A percentile compares a stretch with the other conserved stretches of the same genome.
Conservation (phyloP, 2,888 invertebrate species). For the Girardia tigrina region DNA sequence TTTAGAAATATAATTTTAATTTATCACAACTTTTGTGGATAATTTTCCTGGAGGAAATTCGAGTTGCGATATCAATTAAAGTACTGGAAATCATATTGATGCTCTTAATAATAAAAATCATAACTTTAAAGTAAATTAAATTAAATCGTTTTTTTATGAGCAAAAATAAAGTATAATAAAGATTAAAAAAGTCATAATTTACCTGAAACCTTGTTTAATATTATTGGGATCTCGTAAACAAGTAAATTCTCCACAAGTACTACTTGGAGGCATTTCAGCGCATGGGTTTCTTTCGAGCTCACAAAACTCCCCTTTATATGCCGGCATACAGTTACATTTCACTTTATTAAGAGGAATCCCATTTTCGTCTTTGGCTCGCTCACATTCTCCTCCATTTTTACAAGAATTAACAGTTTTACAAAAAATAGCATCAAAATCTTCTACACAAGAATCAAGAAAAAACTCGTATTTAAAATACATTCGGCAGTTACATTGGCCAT, state of each 20-base stretch:
- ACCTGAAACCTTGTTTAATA: background rate
- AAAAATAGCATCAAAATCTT: background rate
- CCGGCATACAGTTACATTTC: background rate
- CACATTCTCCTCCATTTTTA: constrained; percentile 13
- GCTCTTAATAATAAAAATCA: too few relatives aligned
- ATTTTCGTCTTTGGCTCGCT: background rate
- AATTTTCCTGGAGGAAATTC: too few relatives aligned
- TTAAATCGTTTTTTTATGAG: too few relatives aligned
- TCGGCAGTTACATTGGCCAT: constrained; percentile 19
- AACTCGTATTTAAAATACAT: constrained; percentile 7
- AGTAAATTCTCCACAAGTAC: constrained; percentile 19
- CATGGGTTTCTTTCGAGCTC: constrained; percentile 13
- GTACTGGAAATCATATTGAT: too few relatives aligned
- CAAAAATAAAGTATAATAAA: background rate
- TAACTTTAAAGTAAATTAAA: too few relatives aligned
- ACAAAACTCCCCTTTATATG: constrained; percentile 3
- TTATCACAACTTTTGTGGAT: too few relatives aligned
- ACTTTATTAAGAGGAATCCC: background rate
- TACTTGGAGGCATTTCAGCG: background rate
- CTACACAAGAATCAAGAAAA: constrained; percentile 13
- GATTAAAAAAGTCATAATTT: background rate
- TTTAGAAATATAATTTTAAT: too few relatives aligned
- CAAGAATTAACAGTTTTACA: background rate
- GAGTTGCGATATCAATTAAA: too few relatives aligned
- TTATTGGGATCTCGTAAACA: background rate